These are phyloP conservation scores for Omphaloscelis lunosa DNA, from an alignment of 2,888 invertebrate species.

Conservation along the genomic window DNA sequence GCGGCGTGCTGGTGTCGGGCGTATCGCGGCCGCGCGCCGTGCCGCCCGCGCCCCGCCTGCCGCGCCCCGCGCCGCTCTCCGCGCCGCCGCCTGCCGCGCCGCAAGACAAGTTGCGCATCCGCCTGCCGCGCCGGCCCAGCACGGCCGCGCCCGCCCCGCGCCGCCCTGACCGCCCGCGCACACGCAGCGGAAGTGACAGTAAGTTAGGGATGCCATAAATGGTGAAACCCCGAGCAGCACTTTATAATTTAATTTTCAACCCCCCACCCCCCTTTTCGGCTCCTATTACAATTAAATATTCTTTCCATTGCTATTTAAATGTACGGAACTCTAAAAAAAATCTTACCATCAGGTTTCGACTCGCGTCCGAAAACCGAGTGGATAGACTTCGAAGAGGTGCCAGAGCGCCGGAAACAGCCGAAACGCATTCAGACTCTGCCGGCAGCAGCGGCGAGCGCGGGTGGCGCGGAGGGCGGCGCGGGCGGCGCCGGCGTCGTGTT, in stretches of 20 bases:
- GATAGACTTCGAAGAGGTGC: conserved; percentile 97
- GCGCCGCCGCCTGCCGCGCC: conserved; percentile 69
- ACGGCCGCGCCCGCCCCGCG: conserved; percentile 48
- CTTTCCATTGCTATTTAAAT: neutral
- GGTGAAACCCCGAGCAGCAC: neutral
- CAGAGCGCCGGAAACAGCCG: conserved; percentile 95
- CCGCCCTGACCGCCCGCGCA: conserved; percentile 72
- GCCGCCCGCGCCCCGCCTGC: conserved; percentile 58
- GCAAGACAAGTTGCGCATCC: conserved; percentile 81
- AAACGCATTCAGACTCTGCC: conserved; percentile 96
- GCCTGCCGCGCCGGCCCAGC: conserved; percentile 82
- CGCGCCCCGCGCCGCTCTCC: conserved; percentile 75
- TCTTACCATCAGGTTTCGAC: conserved; percentile 66
- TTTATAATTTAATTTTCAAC: neutral
- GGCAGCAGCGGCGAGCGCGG: conserved; percentile 85
- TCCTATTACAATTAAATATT: neutral
- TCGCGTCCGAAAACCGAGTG: conserved; percentile 90
- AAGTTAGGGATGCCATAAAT: conserved; percentile 33
- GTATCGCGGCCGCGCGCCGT: conserved; percentile 90
- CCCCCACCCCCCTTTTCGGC: neutral
- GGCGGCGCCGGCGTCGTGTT: conserved; percentile 87
- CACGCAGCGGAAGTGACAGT: conserved; percentile 81
- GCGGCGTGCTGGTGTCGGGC: conserved; percentile 82
- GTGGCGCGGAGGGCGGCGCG: conserved; percentile 77
- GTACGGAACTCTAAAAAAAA: neutral